These are phyloP conservation scores for Melanocharis versteri DNA, from an alignment of 2,113 vertebrate species.

Conservation along the genomic window DNA sequence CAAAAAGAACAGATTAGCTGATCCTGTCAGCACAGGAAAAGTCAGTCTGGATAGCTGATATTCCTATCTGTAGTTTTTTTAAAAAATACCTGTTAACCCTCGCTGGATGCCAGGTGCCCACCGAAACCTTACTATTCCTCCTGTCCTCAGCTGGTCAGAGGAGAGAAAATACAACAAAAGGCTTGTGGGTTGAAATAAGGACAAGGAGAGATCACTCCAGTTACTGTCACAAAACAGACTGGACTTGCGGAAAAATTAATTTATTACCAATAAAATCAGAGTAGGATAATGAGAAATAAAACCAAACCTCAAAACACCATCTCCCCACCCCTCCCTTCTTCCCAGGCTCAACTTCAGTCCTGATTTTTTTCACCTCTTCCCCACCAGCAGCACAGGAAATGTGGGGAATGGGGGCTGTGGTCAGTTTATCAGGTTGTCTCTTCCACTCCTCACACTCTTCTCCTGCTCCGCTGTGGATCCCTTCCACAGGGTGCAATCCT, in stretches of 20 bases:
- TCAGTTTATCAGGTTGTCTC: background rate
- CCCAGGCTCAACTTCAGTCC: background rate
- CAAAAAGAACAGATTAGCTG: background rate
- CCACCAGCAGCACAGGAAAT: background rate
- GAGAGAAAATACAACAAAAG: background rate
- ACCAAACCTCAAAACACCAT: background rate
- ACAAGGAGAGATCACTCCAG: background rate
- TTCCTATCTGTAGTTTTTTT: background rate
- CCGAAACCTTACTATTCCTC: background rate
- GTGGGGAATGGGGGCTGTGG: background rate
- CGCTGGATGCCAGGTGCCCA: background rate
- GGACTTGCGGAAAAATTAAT: background rate
- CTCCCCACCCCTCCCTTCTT: background rate
- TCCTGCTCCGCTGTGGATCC: background rate
- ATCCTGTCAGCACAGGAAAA: background rate
- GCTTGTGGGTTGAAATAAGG: background rate
- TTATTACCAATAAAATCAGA: background rate
- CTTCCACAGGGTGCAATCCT: background rate
- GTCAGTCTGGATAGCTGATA: background rate
- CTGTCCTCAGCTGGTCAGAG: background rate
- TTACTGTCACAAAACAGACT: background rate
- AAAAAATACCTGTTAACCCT: background rate
- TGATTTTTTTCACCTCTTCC: background rate
- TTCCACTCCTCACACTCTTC: background rate
- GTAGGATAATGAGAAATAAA: background rate